These are phyloP conservation scores for Silurus lanzhouensis DNA, from an alignment of 2,797 vertebrate species.

Conservation along the genomic window DNA sequence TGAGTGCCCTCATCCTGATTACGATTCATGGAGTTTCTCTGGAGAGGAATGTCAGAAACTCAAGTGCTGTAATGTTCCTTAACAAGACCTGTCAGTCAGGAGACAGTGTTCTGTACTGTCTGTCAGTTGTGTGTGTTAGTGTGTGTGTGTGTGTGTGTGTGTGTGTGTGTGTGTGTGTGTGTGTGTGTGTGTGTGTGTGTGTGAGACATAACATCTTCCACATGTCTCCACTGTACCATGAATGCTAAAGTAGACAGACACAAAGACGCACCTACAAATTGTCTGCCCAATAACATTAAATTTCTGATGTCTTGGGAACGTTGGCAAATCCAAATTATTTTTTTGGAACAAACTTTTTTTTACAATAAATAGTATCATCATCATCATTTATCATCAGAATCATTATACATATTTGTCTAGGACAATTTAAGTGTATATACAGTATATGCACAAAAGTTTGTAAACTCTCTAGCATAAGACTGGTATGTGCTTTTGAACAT, in stretches of 20 bases:
- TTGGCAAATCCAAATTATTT: neutral
- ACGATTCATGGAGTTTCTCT: slow-evolving; percentile 69
- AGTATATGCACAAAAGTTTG: no score
- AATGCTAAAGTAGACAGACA: neutral
- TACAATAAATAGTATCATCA: no score
- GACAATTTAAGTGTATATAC: no score
- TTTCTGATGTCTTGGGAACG: neutral
- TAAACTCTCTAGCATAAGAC: no score
- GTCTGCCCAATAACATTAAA: neutral
- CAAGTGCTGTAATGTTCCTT: slow-evolving; percentile 76
- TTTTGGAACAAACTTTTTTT: no score
- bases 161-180: neutral
- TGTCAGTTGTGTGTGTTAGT: slow-evolving; percentile 42
- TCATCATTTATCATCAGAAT: no score
- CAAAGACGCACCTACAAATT: slow-evolving; percentile 13
- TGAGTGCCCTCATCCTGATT: slow-evolving; percentile 21
- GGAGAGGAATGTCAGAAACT: slow-evolving; percentile 71
- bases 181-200: neutral
- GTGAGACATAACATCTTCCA: neutral
- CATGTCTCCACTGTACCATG: neutral
- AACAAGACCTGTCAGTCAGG: slow-evolving; percentile 70
- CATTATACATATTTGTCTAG: no score
- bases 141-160: slow-evolving; percentile 11
- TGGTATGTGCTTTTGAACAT: no score
- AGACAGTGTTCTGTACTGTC: slow-evolving; percentile 65